Evolutionary conservation across 1,140 invertebrate species (phyloP).

Genomic region (Magallana angulata): DNA sequence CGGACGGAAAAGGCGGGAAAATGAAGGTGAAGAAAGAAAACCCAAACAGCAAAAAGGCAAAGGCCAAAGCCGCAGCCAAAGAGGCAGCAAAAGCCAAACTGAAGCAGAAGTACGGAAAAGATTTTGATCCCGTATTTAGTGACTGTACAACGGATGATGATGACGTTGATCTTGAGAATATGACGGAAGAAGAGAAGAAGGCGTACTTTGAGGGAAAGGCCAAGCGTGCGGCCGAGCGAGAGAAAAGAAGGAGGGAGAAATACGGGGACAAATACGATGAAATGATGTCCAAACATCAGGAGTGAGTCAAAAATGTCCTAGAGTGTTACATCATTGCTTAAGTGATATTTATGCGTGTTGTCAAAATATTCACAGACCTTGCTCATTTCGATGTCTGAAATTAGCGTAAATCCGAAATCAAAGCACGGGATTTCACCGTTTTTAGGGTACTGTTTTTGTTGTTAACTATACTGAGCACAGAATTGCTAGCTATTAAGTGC

Average conservation of each 20-base stretch:
- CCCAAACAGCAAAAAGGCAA: constrained; percentile 63
- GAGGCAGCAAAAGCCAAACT: constrained; percentile 61
- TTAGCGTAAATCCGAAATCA: too few species aligned
- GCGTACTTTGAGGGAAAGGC: constrained; percentile 74
- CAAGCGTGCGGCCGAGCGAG: constrained; percentile 70
- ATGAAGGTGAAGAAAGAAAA: constrained; percentile 72
- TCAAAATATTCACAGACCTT: too few species aligned
- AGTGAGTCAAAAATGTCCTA: constrained; percentile 63
- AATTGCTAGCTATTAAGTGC: not conserved
- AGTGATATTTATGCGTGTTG: too few species aligned
- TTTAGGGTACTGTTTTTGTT: too few species aligned
- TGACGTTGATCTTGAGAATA: constrained; percentile 75
- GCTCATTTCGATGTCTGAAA: too few species aligned
- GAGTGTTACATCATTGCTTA: not conserved
- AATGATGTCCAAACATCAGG: constrained; percentile 75
- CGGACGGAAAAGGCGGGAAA: constrained; percentile 75
- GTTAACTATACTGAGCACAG: not conserved
- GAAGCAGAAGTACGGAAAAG: constrained; percentile 48
- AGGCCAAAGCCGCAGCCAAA: constrained; percentile 58
- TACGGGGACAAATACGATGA: constrained; percentile 79
- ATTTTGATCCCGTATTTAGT: constrained; percentile 66
- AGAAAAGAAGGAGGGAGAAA: constrained; percentile 75
- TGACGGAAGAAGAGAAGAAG: constrained; percentile 77
- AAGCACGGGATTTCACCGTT: too few species aligned
- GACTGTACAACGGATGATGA: constrained; percentile 75